These are phyloP conservation scores for Lottia scabra DNA, from an alignment of 2,888 invertebrate species.

Conservation along the genomic window DNA sequence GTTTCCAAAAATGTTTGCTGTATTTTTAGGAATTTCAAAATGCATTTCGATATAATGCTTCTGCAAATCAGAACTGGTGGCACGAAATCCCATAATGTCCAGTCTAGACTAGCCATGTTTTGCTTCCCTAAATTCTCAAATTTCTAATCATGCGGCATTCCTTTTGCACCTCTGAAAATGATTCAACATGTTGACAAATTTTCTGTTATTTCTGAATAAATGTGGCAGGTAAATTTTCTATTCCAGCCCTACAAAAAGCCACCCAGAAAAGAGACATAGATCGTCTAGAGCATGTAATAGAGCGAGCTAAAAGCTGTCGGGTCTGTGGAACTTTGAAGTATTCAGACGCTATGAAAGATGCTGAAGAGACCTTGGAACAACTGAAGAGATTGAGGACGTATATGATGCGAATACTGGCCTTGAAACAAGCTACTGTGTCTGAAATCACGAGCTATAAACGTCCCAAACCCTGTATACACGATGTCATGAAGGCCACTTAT, in stretches of 20 bases:
- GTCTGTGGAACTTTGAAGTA: constrained; percentile 34
- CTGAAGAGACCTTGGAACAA: constrained; percentile 22
- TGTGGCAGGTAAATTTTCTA: neutral
- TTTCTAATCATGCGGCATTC: no score
- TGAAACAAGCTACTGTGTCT: constrained; percentile 47
- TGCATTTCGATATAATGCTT: no score
- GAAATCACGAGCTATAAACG: constrained; percentile 49
- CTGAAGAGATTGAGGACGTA: constrained; percentile 28
- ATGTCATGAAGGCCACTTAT: constrained; percentile 46
- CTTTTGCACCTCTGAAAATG: no score
- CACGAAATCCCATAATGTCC: no score
- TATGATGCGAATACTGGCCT: constrained; percentile 37
- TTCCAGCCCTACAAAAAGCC: constrained; percentile 34
- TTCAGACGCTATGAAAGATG: constrained; percentile 29
- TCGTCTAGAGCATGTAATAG: constrained; percentile 35
- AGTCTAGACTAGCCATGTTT: no score
- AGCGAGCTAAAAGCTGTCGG: constrained; percentile 34
- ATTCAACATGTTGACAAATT: no score
- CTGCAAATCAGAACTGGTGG: no score
- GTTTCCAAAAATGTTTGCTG: no score
- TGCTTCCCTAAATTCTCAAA: no score
- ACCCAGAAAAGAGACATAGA: constrained; percentile 38
- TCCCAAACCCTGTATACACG: constrained; percentile 42
- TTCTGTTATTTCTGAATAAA: neutral
- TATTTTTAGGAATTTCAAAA: no score